phyloP scores from a whole-genome alignment of 37 sponge, comb jelly and placozoan species.

The Aphrocallistes beatrix region DNA sequence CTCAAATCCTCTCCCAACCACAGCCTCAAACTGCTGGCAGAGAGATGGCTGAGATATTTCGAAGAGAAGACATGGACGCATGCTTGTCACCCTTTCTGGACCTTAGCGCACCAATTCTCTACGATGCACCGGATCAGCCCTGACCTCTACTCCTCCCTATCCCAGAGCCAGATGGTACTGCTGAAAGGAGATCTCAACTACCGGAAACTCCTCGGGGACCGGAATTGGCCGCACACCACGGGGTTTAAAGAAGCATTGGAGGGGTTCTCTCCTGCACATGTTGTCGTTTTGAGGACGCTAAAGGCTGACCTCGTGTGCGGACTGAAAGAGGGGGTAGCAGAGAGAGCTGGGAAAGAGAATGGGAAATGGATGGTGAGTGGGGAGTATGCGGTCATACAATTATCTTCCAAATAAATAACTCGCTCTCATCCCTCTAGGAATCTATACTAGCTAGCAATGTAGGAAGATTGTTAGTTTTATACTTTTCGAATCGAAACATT shows the following conservation, averaged over 20 bases:
- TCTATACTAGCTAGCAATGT: too few species aligned
- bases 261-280: slow-evolving; percentile 67
- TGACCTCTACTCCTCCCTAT: slow-evolving; percentile 59
- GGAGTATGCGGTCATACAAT: slow-evolving; percentile 69
- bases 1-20: slow-evolving; percentile 24
- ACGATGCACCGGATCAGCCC: slow-evolving; percentile 62
- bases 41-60: slow-evolving; percentile 41
- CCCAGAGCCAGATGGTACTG: slow-evolving; percentile 50
- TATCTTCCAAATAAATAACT: too few species aligned
- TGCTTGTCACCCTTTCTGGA: slow-evolving; percentile 83
- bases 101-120: slow-evolving; percentile 66
- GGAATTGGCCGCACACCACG: slow-evolving; percentile 81
- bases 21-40: slow-evolving; percentile 33
- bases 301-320: slow-evolving; percentile 94
- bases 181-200: slow-evolving; percentile 99
- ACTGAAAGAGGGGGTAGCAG: slow-evolving; percentile 44
- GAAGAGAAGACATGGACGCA: slow-evolving; percentile 32
- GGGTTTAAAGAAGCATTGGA: slow-evolving; percentile 54
- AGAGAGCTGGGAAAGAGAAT: slow-evolving; percentile 38
- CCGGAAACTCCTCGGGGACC: slow-evolving; percentile 83
- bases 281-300: slow-evolving; percentile 82
- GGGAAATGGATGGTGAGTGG: slow-evolving; percentile 80
- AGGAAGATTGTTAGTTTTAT: too few species aligned
- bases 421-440: too few species aligned
- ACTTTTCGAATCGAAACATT: too few species aligned